Evolutionary conservation across 2,888 invertebrate species (phyloP).

Genomic region (Callosobruchus maculatus): DNA sequence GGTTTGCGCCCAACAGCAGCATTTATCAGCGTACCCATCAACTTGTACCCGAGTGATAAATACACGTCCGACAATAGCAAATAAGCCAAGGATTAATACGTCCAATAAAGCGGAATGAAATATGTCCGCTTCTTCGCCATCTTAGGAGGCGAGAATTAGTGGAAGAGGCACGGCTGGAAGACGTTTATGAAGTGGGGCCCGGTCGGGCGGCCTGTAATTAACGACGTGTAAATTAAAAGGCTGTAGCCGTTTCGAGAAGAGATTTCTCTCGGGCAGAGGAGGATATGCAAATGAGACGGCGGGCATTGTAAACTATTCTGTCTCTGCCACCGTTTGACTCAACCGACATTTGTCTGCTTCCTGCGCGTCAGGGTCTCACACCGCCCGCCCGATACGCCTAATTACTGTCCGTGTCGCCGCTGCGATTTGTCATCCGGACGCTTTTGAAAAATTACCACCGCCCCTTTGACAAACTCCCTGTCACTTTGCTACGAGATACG

Average conservation of each 20-base stretch:
- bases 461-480: background rate
- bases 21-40: background rate
- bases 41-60: background rate
- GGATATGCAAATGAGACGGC: conserved; percentile 50
- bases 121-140: conserved; percentile 42
- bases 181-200: conserved; percentile 42
- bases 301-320: conserved; percentile 45
- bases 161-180: conserved; percentile 38
- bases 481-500: no score
- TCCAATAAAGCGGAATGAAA: conserved; percentile 40
- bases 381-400: conserved; percentile 29
- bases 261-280: conserved; percentile 47
- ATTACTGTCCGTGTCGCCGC: conserved; percentile 22
- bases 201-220: conserved; percentile 34
- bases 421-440: background rate
- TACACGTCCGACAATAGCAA: background rate
- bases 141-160: conserved; percentile 47
- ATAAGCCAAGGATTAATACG: conserved; percentile 1
- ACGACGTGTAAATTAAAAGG: conserved; percentile 50
- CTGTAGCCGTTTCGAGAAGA: conserved; percentile 46
- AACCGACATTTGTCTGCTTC: conserved; percentile 35
- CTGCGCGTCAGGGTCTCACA: no score
- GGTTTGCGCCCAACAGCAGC: background rate
- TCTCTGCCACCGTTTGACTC: conserved; percentile 41
- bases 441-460: background rate